Conservation (phyloP, 2,888 invertebrate genomes). For the Noctua fimbriata region DNA sequence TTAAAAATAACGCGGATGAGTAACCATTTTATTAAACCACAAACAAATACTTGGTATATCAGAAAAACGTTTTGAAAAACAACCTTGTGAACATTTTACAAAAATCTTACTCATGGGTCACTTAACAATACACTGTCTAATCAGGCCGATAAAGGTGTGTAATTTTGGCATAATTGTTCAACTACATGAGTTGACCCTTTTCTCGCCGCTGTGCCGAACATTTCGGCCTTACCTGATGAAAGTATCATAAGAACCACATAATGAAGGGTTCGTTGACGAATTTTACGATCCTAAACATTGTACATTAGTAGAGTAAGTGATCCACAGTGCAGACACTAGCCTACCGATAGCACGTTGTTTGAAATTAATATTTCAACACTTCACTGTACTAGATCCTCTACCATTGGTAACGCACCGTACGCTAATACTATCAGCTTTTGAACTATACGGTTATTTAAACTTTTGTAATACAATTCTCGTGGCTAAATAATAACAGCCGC, state of each 20-base stretch:
- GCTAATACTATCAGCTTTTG: not conserved
- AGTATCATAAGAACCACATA: conserved; percentile 13
- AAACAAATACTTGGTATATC: conserved; percentile 4
- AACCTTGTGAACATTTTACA: conserved; percentile 14
- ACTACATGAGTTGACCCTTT: conserved; percentile 26
- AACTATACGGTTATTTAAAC: not conserved
- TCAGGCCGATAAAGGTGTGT: conserved; percentile 40
- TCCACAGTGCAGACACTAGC: not conserved
- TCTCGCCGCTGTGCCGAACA: not conserved
- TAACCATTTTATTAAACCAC: conserved; percentile 6
- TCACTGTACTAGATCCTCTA: not conserved
- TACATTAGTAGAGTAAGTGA: not conserved
- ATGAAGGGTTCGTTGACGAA: not conserved
- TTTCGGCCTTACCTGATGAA: not conserved
- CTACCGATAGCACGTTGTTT: not conserved
- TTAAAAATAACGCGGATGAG: conserved; percentile 15
- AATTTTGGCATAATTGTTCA: conserved; percentile 49
- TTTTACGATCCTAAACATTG: not conserved
- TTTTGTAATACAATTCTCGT: not conserved
- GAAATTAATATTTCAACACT: not conserved
- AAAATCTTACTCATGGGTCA: conserved; percentile 22
- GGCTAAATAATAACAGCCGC: too few relatives aligned
- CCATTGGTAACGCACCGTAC: not conserved
- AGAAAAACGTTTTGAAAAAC: conserved; percentile 26
- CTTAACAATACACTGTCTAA: conserved; percentile 30